Conservation (phyloP, 2,113 vertebrate genomes). For the Myocastor coypus region DNA sequence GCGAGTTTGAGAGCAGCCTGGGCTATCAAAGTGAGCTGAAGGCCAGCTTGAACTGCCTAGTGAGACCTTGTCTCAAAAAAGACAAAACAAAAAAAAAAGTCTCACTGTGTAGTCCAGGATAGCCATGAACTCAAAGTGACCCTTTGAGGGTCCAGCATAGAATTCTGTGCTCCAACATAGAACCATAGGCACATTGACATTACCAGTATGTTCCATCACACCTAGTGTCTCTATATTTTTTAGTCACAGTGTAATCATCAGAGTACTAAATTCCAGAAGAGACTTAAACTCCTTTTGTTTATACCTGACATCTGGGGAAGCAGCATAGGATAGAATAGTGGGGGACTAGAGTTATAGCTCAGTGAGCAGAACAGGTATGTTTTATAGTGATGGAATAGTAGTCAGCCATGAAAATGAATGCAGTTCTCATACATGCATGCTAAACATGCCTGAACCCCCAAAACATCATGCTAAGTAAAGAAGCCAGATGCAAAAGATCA, state of each 20-base stretch:
- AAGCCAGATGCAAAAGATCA: neutral
- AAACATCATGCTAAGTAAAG: neutral
- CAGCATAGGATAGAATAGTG: neutral
- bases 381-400: neutral
- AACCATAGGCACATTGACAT: neutral
- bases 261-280: neutral
- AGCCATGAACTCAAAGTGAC: neutral
- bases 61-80: no score
- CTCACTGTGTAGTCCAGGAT: neutral
- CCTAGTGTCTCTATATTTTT: neutral
- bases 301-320: neutral
- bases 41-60: no score
- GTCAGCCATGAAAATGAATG: neutral
- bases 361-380: neutral
- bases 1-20: no score
- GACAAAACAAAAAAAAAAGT: neutral
- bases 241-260: neutral
- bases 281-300: neutral
- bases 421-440: neutral
- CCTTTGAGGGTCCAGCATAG: neutral
- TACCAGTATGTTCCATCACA: neutral
- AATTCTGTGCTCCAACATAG: neutral
- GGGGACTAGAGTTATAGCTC: no score
- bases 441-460: neutral
- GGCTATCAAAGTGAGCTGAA: no score